Conservation (phyloP, 2,888 invertebrate species). For the Blomia tropicalis region DNA sequence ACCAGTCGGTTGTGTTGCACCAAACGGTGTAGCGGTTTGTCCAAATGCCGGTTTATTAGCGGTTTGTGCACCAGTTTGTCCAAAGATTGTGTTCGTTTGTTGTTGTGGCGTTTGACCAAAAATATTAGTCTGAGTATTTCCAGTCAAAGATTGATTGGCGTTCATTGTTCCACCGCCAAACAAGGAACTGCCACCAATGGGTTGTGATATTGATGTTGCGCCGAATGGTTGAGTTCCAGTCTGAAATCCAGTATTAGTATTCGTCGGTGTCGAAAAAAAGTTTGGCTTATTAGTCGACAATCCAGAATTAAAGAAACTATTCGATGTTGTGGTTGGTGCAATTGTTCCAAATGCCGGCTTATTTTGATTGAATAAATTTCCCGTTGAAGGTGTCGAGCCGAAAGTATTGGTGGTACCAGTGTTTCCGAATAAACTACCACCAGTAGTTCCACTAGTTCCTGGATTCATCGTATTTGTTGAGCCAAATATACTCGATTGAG, state of each 20-base stretch:
- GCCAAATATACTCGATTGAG: slow-evolving; percentile 38
- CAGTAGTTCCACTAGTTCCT: neutral
- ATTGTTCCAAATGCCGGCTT: slow-evolving; percentile 21
- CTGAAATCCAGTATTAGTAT: neutral
- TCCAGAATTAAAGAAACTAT: slow-evolving; percentile 18
- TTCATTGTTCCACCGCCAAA: neutral
- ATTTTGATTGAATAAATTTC: slow-evolving; percentile 32
- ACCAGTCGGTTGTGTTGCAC: slow-evolving; percentile 17
- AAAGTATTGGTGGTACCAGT: slow-evolving; percentile 26
- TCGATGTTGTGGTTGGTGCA: slow-evolving; percentile 14
- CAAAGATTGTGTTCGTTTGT: neutral
- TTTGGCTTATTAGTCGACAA: neutral
- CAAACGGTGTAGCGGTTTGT: slow-evolving; percentile 22
- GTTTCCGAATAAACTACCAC: slow-evolving; percentile 26
- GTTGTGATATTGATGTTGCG: neutral
- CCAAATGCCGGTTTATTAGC: slow-evolving; percentile 22
- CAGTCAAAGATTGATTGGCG: neutral
- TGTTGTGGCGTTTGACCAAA: neutral
- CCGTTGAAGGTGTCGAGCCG: slow-evolving; percentile 24
- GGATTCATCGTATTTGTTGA: slow-evolving; percentile 30
- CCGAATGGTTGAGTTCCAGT: neutral
- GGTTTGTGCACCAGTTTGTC: neutral
- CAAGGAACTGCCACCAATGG: neutral
- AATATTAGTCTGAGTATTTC: neutral
- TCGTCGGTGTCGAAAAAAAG: neutral